A percentile compares a stretch with the other conserved stretches of the same genome.
phyloP scores from a whole-genome alignment of 2,797 vertebrate species.

The Phalloptychus januarius region DNA sequence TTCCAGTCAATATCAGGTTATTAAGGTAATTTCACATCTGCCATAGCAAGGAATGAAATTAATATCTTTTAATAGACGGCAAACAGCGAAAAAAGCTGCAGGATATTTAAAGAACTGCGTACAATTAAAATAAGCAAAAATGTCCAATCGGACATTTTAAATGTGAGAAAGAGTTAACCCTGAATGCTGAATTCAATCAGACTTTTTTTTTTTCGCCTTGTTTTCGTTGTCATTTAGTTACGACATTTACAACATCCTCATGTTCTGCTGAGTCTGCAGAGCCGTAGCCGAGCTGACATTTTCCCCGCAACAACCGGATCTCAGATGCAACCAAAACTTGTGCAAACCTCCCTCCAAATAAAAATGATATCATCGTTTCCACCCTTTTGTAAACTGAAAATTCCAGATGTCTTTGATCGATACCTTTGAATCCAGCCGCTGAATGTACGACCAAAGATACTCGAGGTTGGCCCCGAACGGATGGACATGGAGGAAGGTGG shows the following conservation, averaged over 20 bases:
- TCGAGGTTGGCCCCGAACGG: constrained; percentile 97
- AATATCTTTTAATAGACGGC: no score
- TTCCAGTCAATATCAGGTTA: no score
- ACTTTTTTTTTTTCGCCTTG: not conserved
- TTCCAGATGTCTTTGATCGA: not conserved
- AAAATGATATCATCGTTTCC: not conserved
- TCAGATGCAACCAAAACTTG: not conserved
- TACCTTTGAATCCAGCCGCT: constrained; percentile 95
- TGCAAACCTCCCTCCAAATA: not conserved
- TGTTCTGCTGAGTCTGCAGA: not conserved
- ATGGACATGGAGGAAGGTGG: constrained; percentile 96
- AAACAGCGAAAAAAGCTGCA: no score
- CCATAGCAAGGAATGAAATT: no score
- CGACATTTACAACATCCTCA: not conserved
- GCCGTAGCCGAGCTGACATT: not conserved
- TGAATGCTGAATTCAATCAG: not conserved
- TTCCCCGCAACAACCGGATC: not conserved
- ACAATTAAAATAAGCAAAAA: no score
- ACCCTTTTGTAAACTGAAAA: not conserved
- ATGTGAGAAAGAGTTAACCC: no score
- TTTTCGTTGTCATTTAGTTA: not conserved
- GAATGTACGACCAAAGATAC: constrained; percentile 97
- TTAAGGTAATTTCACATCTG: no score
- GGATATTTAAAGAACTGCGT: no score
- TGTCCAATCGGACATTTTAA: no score